These are phyloP conservation scores for Equus przewalskii DNA, from an alignment of 2,113 vertebrate genomes.

Conservation along the genomic window DNA sequence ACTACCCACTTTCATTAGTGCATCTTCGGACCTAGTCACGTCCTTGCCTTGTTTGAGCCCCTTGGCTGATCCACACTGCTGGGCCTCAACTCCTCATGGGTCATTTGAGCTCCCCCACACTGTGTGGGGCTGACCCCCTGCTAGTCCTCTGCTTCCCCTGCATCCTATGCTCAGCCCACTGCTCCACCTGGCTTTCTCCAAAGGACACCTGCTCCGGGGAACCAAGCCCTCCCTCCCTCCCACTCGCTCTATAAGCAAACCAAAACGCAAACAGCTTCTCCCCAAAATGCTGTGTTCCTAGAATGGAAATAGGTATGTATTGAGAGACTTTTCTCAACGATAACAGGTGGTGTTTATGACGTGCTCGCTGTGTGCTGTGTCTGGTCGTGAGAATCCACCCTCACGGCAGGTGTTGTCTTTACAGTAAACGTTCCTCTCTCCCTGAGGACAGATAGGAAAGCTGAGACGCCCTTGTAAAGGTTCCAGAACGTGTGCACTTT, in stretches of 20 bases:
- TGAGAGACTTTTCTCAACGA: background rate
- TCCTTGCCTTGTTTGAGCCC: background rate
- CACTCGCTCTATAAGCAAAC: background rate
- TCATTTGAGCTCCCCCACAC: background rate
- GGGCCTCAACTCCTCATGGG: background rate
- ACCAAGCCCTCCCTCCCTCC: background rate
- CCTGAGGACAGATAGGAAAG: background rate
- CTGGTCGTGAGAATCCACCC: background rate
- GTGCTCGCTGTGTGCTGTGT: background rate
- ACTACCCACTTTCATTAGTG: background rate
- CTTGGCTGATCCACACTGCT: background rate
- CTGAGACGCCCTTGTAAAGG: background rate
- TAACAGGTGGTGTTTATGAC: background rate
- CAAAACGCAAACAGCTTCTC: background rate
- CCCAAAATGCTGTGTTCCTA: background rate
- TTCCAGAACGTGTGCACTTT: background rate
- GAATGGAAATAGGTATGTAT: too few species aligned
- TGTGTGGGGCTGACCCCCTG: background rate
- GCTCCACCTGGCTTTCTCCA: background rate
- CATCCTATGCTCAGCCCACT: background rate
- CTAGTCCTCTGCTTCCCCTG: background rate
- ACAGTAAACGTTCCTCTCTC: rapidly evolving
- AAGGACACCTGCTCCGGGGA: background rate
- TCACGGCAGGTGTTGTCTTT: background rate
- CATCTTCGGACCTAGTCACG: background rate